Conservation (phyloP, 2,888 invertebrate species). For the Pyrgus malvae region DNA sequence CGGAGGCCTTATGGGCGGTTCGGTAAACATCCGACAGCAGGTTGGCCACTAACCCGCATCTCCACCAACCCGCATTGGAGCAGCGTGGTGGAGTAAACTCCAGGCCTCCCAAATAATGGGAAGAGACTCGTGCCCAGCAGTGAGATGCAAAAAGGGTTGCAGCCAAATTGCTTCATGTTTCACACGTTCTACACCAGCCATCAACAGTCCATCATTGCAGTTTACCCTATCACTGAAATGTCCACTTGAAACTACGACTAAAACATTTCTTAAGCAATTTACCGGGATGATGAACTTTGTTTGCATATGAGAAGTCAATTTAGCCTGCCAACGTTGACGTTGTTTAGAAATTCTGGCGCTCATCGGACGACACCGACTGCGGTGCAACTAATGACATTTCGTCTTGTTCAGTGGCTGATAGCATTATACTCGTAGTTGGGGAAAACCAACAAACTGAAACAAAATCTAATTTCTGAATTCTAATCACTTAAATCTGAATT, state of each 20-base stretch:
- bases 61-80: too few relatives aligned
- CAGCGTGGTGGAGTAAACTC: too few relatives aligned
- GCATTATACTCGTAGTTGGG: conserved; percentile 22
- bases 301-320: conserved; percentile 12
- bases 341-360: conserved; percentile 17
- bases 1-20: too few relatives aligned
- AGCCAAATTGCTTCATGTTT: too few relatives aligned
- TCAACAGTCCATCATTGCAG: too few relatives aligned
- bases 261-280: background rate
- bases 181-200: too few relatives aligned
- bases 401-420: conserved; percentile 20
- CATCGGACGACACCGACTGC: conserved; percentile 23
- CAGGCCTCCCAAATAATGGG: too few relatives aligned
- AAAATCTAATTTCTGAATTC: conserved; percentile 19
- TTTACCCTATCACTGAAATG: too few relatives aligned
- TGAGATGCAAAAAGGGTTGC: too few relatives aligned
- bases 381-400: conserved; percentile 21
- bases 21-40: too few relatives aligned
- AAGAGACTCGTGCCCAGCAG: too few relatives aligned
- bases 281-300: background rate
- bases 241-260: background rate
- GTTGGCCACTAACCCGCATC: too few relatives aligned
- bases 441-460: conserved; percentile 19
- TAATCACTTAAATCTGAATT: conserved; percentile 3
- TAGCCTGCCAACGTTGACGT: conserved; percentile 12